Evolutionary conservation across 2,888 invertebrate genomes (phyloP), one percentile per base, ranked within the genome.

Genomic region (Drosophila phalerata): DNA sequence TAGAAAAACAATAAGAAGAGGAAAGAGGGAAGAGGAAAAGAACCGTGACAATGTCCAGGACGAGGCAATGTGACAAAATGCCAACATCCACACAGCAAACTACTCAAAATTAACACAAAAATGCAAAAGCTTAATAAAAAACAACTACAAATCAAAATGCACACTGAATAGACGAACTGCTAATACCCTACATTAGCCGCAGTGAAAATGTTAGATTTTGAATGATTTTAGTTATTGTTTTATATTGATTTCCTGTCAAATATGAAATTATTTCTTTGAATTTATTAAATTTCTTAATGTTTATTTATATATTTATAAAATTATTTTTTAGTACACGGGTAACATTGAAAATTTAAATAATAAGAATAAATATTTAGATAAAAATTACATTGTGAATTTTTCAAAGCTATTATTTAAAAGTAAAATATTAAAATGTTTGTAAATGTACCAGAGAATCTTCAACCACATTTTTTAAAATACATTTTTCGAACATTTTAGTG

Each of bases 101-200:
- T 79, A 72, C 73, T 81, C 78, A 72, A 82, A 81, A 82, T 77
- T 76, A 82, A 81, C 81, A 88, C 49, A 53, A 40, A 53, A 62
- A 49, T 15, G 77, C 81, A 88, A 51, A 47, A 55, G 30, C 38
- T 45, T 2, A 67, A 40, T 3, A 25, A 19, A 51, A 32, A 32
- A 43, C 8, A 17, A 47, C 3, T 9, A 0, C 6, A 10, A 19
- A 32, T n/a, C 6, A 22, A 6, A 53, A 9, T n/a, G 6, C 8
- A 15, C 1, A 19, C 15, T 13, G 4, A 30, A 8, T 11, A 40
- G 15, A 11, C 32, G 51, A 34, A n/a, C 3, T 11, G 11, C 11
- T 5, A 42, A 60, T 60, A 52, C 43, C n/a, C 61, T 57, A 4
- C 8, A 15, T n/a, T n/a, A n/a, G n/a, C n/a, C n/a, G n/a, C n/a